Percentiles rank a stretch among this genome's conserved stretches.
phyloP scores from a whole-genome alignment of 1,140 invertebrate species.

The Panagrolaimus sp. region DNA sequence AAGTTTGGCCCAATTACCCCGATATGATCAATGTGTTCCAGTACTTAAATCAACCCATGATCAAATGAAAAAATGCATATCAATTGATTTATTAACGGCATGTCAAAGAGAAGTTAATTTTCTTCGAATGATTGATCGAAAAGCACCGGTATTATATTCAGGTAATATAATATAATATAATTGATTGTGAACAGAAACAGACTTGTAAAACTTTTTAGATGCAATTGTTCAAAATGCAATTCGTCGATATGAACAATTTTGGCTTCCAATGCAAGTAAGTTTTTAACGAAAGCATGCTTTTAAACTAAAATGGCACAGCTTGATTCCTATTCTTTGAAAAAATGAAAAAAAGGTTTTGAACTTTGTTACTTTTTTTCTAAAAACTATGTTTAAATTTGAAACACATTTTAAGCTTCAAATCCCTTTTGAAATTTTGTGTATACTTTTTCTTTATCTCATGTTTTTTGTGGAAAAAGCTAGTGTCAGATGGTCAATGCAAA shows the following conservation, averaged over 20 bases:
- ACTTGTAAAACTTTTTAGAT: constrained; percentile 2
- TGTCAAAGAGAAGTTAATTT: constrained; percentile 59
- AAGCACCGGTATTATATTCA: constrained; percentile 56
- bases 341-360: constrained; percentile 8
- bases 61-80: constrained; percentile 12
- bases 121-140: constrained; percentile 57
- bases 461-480: too few species aligned
- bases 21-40: not conserved
- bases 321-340: not conserved
- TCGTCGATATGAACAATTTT: constrained; percentile 62
- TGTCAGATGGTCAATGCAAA: too few species aligned
- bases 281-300: not conserved
- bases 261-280: constrained; percentile 61
- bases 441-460: too few species aligned
- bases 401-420: not conserved
- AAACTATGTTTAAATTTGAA: too few species aligned
- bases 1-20: not conserved
- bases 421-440: too few species aligned
- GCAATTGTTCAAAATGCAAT: constrained; percentile 59
- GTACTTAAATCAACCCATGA: constrained; percentile 7
- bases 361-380: constrained; percentile 7
- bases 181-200: too few species aligned
- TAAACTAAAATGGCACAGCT: too few species aligned
- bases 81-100: constrained; percentile 38
- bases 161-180: too few species aligned